A percentile compares a stretch with the other conserved stretches of the same genome.
Evolutionary conservation across 2,797 vertebrate genomes (phyloP).

Genomic region (Hippopotamyrus pictus): DNA sequence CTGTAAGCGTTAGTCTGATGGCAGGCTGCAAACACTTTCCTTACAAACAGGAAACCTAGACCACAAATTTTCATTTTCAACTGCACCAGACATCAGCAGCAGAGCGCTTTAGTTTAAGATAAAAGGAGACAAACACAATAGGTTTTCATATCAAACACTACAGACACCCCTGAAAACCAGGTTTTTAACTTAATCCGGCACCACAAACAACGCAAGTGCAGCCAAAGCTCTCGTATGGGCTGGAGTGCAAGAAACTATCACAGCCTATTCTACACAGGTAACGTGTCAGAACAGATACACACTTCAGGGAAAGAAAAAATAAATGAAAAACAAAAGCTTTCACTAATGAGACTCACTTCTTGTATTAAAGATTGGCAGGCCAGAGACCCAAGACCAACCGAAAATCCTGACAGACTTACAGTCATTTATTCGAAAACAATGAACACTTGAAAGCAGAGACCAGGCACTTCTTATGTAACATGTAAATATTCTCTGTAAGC

Average conservation of each 20-base stretch:
- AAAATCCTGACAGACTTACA: not conserved
- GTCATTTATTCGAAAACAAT: not conserved
- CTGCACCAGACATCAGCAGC: not conserved
- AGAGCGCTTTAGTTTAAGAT: not conserved
- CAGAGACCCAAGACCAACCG: not conserved
- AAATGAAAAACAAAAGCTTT: not conserved
- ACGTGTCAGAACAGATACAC: not conserved
- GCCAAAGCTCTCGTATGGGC: not conserved
- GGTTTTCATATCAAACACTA: not conserved
- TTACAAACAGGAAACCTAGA: constrained; percentile 16
- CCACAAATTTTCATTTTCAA: constrained; percentile 11
- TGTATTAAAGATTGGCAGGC: not conserved
- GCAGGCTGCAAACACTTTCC: not conserved
- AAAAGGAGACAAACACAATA: not conserved
- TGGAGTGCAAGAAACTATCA: not conserved
- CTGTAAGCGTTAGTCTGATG: not conserved
- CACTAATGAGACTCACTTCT: not conserved
- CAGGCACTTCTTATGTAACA: not conserved
- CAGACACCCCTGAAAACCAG: not conserved
- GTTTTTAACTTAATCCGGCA: not conserved
- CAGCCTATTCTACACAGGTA: not conserved
- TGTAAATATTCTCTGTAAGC: not conserved
- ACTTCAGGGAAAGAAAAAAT: not conserved
- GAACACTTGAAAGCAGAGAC: not conserved
- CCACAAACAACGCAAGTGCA: not conserved